Conservation (phyloP, 2,888 invertebrate genomes). For the Pristionchus fissidentatus region DNA sequence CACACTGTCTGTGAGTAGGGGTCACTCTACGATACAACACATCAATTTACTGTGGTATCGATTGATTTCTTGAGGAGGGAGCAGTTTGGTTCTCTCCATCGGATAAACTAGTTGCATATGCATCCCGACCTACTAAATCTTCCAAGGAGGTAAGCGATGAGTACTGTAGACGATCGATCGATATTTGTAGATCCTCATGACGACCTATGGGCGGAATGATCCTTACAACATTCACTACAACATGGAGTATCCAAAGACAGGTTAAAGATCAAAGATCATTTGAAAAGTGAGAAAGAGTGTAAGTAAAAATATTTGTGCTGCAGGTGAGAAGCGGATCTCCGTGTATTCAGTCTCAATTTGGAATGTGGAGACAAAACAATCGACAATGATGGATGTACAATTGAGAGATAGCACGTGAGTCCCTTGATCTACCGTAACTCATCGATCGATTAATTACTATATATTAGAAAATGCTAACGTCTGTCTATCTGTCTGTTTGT, state of each 20-base stretch:
- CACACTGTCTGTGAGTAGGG: no score
- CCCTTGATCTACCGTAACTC: neutral
- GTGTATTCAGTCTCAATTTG: slow-evolving; percentile 2
- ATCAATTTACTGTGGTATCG: no score
- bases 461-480: no score
- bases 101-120: neutral
- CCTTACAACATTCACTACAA: neutral
- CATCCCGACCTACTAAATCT: neutral
- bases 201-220: neutral
- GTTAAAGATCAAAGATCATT: neutral
- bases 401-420: slow-evolving; percentile 42
- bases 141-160: neutral
- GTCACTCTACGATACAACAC: no score
- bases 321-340: slow-evolving; percentile 10
- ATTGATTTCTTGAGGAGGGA: neutral
- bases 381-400: slow-evolving; percentile 20
- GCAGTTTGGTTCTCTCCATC: slow-evolving; percentile 41
- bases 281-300: no score
- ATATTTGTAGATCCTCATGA: neutral
- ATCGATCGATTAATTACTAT: neutral
- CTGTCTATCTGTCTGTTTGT: no score
- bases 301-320: neutral
- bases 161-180: neutral
- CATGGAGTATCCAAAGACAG: slow-evolving; percentile 43
- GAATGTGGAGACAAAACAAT: neutral